Evolutionary conservation across 2,888 invertebrate genomes (phyloP).

Genomic region (Tipula vernalis): DNA sequence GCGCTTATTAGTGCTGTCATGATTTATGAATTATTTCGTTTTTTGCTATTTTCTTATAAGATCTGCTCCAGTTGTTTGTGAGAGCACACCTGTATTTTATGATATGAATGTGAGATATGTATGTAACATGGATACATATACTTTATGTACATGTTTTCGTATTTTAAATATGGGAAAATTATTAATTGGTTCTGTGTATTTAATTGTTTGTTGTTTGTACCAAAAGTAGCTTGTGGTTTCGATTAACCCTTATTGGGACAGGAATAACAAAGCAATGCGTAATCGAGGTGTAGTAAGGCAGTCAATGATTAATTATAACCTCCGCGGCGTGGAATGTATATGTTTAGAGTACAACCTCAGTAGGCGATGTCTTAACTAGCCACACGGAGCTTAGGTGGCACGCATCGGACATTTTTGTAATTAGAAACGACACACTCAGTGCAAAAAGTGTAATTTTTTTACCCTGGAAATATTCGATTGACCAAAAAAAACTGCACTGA

Average conservation of each 20-base stretch:
- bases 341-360: too few relatives aligned
- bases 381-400: too few relatives aligned
- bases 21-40: neutral
- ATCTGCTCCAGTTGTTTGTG: neutral
- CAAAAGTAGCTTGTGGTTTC: neutral
- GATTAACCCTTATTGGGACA: neutral
- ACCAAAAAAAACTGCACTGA: too few relatives aligned
- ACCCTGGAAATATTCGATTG: too few relatives aligned
- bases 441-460: too few relatives aligned
- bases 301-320: too few relatives aligned
- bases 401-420: too few relatives aligned
- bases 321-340: too few relatives aligned
- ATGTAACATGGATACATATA: neutral
- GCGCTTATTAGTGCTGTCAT: neutral
- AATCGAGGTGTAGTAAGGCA: too few relatives aligned
- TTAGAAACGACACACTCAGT: too few relatives aligned
- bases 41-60: neutral
- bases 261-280: too few relatives aligned
- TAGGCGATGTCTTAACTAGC: too few relatives aligned
- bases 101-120: neutral
- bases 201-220: neutral
- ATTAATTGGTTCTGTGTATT: neutral
- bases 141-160: neutral
- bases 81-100: neutral
- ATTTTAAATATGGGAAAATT: neutral